phyloP scores from a whole-genome alignment of 2,888 invertebrate species.

The Drosophila infuscata region DNA sequence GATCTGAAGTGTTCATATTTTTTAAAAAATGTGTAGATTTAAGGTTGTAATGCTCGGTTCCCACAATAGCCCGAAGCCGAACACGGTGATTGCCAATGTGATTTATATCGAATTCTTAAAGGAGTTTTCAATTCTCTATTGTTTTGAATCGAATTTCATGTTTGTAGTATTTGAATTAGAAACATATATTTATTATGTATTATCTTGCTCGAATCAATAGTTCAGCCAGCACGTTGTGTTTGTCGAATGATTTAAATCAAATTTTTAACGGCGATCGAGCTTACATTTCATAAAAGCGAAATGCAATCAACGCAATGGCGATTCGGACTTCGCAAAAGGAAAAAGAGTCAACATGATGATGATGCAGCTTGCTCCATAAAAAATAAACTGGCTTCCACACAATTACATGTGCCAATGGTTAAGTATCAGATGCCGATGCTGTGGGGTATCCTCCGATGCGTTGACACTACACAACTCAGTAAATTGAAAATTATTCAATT shows the following conservation, averaged over 20 bases:
- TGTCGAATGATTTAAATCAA: conserved; percentile 1
- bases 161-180: background rate
- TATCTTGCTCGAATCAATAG: background rate
- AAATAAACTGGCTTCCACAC: conserved; percentile 30
- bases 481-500: conserved; percentile 21
- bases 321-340: conserved; percentile 5
- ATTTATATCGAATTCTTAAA: background rate
- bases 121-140: background rate
- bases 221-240: background rate
- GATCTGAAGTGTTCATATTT: background rate
- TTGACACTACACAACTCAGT: conserved; percentile 1
- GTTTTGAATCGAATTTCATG: background rate
- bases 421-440: conserved; percentile 2
- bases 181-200: background rate
- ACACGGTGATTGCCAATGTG: background rate
- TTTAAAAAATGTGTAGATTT: background rate
- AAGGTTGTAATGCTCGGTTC: background rate
- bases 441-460: background rate
- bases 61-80: background rate
- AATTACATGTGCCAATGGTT: conserved; percentile 12
- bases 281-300: conserved; percentile 26
- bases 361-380: conserved; percentile 14
- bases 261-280: background rate
- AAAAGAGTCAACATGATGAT: background rate
- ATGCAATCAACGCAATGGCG: conserved; percentile 25